Conservation (phyloP, 2,113 vertebrate species). For the Muscicapa adusta region DNA sequence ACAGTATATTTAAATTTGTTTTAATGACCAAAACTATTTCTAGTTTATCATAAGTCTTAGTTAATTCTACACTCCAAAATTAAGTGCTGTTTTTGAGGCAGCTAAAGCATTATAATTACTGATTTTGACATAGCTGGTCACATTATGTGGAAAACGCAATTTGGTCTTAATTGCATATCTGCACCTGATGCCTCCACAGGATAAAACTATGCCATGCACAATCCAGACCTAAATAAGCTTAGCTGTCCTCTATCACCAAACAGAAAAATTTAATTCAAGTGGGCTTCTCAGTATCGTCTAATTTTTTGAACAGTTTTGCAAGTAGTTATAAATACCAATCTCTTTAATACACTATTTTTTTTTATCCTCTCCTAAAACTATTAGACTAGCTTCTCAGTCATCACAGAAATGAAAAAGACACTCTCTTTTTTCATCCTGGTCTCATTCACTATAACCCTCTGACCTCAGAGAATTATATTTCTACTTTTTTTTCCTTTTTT, state of each 20-base stretch:
- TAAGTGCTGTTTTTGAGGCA: background rate
- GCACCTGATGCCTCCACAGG: background rate
- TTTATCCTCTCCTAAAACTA: background rate
- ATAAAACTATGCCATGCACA: background rate
- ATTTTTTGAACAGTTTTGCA: background rate
- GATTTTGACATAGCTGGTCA: background rate
- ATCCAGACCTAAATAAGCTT: background rate
- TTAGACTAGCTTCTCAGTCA: background rate
- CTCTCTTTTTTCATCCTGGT: background rate
- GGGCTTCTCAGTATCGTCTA: background rate
- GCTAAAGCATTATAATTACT: background rate
- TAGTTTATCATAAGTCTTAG: background rate
- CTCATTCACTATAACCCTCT: background rate
- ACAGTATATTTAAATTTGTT: background rate
- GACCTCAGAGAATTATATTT: background rate
- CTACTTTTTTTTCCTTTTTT: background rate
- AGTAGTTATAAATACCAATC: background rate
- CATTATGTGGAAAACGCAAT: background rate
- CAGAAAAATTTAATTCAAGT: background rate
- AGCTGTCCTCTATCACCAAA: background rate
- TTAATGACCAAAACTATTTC: background rate
- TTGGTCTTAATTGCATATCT: background rate
- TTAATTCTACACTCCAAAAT: background rate
- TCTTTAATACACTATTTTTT: background rate
- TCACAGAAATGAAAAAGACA: background rate